Evolutionary conservation across 1,140 invertebrate genomes (phyloP).

Genomic region (Andrena cerasifolii): DNA sequence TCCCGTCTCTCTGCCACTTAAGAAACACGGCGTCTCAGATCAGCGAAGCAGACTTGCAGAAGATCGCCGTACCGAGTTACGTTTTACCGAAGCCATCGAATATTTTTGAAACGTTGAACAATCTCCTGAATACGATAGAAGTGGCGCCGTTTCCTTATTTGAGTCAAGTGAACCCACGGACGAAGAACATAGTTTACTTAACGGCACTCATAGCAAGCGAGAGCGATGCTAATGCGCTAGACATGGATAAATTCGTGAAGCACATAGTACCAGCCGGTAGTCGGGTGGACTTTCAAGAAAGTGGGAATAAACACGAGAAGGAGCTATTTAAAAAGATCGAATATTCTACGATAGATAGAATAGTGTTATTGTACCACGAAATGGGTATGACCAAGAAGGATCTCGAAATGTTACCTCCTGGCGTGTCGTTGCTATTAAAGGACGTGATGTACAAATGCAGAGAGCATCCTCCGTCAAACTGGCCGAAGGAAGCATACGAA

Average conservation of each 20-base stretch:
- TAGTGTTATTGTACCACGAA: slow-evolving; percentile 75
- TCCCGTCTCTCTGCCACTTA: slow-evolving; percentile 85
- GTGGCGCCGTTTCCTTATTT: slow-evolving; percentile 87
- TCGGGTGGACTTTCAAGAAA: slow-evolving; percentile 74
- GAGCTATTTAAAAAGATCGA: slow-evolving; percentile 70
- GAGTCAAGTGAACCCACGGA: slow-evolving; percentile 86
- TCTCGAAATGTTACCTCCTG: slow-evolving; percentile 89
- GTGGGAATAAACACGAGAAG: slow-evolving; percentile 68
- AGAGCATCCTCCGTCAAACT: slow-evolving; percentile 89
- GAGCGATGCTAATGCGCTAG: slow-evolving; percentile 48
- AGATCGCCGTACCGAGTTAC: slow-evolving; percentile 85
- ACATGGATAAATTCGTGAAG: slow-evolving; percentile 74
- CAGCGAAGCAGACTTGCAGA: slow-evolving; percentile 83
- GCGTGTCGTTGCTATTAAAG: slow-evolving; percentile 88
- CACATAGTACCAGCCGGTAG: slow-evolving; percentile 77
- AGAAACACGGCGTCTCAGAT: slow-evolving; percentile 77
- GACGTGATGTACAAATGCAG: slow-evolving; percentile 90
- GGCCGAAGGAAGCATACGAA: slow-evolving; percentile 89
- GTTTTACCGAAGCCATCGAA: slow-evolving; percentile 86
- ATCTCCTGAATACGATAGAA: slow-evolving; percentile 83
- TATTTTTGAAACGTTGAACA: slow-evolving; percentile 87
- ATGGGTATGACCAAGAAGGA: slow-evolving; percentile 86
- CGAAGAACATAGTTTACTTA: slow-evolving; percentile 89
- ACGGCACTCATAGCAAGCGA: slow-evolving; percentile 72
- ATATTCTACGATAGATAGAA: slow-evolving; percentile 64